Conservation (phyloP, 2,797 vertebrate genomes). For the Sebastes cheni region DNA sequence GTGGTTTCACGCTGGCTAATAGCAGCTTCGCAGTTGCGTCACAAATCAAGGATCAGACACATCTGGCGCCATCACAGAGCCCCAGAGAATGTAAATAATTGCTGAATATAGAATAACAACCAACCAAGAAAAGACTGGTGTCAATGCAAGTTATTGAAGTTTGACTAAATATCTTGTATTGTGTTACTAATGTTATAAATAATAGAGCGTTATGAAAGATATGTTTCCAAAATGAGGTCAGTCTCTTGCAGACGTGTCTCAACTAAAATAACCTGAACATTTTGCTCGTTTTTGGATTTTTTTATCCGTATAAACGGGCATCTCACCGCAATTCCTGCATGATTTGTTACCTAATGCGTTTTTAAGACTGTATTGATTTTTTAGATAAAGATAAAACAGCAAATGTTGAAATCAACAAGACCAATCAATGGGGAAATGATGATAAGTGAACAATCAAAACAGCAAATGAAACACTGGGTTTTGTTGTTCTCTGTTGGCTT, state of each 20-base stretch:
- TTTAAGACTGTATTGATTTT: neutral
- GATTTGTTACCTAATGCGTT: too few species aligned
- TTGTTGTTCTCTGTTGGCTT: neutral
- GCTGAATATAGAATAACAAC: conserved; percentile 22
- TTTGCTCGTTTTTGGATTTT: neutral
- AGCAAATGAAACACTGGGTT: neutral
- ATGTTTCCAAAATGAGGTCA: conserved; percentile 19
- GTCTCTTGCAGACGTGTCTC: neutral
- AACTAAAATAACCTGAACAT: neutral
- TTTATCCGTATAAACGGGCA: neutral
- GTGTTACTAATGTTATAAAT: conserved; percentile 40
- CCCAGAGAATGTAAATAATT: conserved; percentile 59
- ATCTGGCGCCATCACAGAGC: conserved; percentile 63
- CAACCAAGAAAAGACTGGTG: conserved; percentile 17
- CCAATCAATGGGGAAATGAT: neutral
- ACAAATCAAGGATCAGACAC: conserved; percentile 65
- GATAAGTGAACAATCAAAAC: neutral
- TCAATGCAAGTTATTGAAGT: conserved; percentile 16
- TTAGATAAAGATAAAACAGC: neutral
- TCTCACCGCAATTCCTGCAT: neutral
- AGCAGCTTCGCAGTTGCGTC: conserved; percentile 63
- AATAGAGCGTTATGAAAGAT: neutral
- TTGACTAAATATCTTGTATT: conserved; percentile 43
- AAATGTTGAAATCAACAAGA: neutral
- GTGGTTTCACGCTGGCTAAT: conserved; percentile 72